These are phyloP conservation scores for Periphyllus acericola DNA, from an alignment of 2,888 invertebrate genomes.

Conservation along the genomic window DNA sequence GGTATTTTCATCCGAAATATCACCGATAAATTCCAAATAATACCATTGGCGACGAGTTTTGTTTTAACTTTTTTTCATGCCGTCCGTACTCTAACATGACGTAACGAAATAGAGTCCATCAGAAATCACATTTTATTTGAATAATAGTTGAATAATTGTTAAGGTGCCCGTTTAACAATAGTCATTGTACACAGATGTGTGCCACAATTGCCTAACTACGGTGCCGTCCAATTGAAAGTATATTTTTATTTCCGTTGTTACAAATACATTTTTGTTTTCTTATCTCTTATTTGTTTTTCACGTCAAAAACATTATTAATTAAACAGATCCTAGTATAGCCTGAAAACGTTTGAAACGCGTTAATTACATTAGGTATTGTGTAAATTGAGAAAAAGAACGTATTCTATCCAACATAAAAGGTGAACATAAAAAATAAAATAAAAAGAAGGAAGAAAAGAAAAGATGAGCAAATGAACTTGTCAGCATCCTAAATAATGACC, in stretches of 20 bases:
- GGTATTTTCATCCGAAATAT: too few species aligned
- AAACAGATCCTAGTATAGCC: neutral
- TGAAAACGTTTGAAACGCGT: neutral
- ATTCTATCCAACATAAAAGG: neutral
- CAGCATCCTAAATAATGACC: neutral
- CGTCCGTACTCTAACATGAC: too few species aligned
- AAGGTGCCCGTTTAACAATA: neutral
- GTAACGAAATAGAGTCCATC: neutral
- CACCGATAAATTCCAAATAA: too few species aligned
- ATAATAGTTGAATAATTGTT: neutral
- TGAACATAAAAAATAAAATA: neutral
- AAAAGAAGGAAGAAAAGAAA: too few species aligned
- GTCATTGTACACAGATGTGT: neutral
- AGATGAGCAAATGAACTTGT: neutral
- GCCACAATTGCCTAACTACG: neutral
- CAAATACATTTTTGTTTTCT: neutral
- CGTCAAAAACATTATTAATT: neutral
- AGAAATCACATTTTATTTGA: neutral
- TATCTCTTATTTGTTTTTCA: neutral
- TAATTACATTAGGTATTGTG: slow-evolving; percentile 5
- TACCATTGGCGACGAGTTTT: too few species aligned
- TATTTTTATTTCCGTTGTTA: neutral
- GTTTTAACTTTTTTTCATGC: too few species aligned
- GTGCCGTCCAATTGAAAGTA: neutral
- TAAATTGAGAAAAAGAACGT: neutral